Percentiles rank a stretch among this genome's conserved stretches.
Evolutionary conservation across 1,140 invertebrate genomes (phyloP).

Genomic region (Pseudoatta argentina): DNA sequence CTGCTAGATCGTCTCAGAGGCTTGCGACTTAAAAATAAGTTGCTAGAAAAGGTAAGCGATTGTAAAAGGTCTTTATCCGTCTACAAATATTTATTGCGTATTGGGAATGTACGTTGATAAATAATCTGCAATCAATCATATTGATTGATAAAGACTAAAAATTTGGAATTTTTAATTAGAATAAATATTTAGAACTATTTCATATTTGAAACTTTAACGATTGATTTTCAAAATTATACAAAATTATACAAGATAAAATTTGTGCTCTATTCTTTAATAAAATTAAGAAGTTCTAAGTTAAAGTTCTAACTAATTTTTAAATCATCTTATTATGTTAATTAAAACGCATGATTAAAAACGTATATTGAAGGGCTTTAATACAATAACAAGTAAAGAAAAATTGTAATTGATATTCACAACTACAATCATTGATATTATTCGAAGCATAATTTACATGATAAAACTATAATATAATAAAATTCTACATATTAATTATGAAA

Average conservation of each 20-base stretch:
- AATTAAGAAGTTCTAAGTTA: background rate
- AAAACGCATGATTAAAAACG: background rate
- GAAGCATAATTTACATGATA: background rate
- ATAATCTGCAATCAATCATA: background rate
- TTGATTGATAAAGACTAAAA: background rate
- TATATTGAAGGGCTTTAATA: background rate
- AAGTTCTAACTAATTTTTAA: background rate
- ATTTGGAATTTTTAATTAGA: background rate
- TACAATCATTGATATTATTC: background rate
- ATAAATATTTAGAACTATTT: background rate
- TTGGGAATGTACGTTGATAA: background rate
- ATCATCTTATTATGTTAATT: background rate
- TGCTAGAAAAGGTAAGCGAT: conserved; percentile 94
- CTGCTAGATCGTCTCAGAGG: conserved; percentile 95
- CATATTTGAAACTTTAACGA: background rate
- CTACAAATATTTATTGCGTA: background rate
- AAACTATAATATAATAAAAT: background rate
- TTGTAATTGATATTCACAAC: background rate
- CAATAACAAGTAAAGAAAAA: background rate
- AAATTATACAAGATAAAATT: conserved; percentile 15
- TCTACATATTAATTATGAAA: background rate
- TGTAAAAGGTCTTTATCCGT: background rate
- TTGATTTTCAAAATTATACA: background rate
- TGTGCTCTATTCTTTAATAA: background rate
- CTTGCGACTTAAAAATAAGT: conserved; percentile 92